Base-by-base conservation (phyloP, 1,140 invertebrate species). In the Ips typographus region DNA sequence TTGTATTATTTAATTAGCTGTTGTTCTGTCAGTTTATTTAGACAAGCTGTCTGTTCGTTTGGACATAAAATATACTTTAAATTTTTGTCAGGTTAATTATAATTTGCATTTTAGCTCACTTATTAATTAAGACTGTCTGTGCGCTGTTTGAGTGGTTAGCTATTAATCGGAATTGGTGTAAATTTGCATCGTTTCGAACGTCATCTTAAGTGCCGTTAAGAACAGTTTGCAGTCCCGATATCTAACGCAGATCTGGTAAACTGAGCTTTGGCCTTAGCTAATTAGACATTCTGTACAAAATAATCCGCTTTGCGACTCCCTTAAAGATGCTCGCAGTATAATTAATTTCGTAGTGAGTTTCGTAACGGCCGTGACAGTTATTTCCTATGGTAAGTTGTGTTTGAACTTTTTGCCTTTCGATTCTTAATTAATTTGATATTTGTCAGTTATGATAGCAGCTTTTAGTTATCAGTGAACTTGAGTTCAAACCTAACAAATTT, bases 271-370 rank as follows among this genome's bases (percentile, higher is more conserved):
- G 56, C 38, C 40, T 40, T 40, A 40, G 56, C 56, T 58, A 58
- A 58, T 58, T 58, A 58, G 56, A 37, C 40, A 58, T 58, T 58
- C 56, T 58, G 56, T 58, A 58, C 22, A 22, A 58, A 8, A 40
- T 58, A 58, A 58, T 41, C 56, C 56, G 40, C 56, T 40, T 58
- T 40, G 36, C 56, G 56, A 37, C 56, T 41, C 40, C 7, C 56
- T 41, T 41, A 58, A 58, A 39, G 56, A 58, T 58, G 5, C 37
- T 22, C 56, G 6, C 1, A 6, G 56, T 40, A 58, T 58, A 58
- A 58, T 58, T 39, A 58, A 58, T 58, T 55, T 36, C 44, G 22
- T 22, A 22, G 22, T 0, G 22, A 22, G 22, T 22, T 22, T 22
- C 22, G 22, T 22, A 22, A 22, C 22, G 22, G 22, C 22, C 22